phyloP scores from a whole-genome alignment of 37 sponge, comb jelly and placozoan species.

The Aplysina aerophoba region DNA sequence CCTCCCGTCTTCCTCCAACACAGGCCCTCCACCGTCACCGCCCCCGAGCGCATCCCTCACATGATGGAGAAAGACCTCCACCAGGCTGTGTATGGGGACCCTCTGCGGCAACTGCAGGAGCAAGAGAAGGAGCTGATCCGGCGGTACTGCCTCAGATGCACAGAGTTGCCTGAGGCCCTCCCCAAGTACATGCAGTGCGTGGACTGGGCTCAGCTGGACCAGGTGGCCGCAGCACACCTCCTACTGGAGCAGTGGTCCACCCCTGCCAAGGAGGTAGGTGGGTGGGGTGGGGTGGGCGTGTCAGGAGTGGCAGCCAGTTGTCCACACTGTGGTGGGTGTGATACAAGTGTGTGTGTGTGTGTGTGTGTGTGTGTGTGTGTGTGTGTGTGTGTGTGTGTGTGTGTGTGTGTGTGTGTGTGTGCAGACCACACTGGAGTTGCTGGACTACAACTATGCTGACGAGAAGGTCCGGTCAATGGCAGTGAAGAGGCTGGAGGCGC shows the following conservation, averaged over 20 bases:
- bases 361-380: no score
- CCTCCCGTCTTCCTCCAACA: not conserved
- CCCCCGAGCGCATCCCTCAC: not conserved
- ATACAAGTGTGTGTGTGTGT: no score
- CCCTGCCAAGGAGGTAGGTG: conserved; percentile 64
- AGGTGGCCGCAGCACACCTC: conserved; percentile 58
- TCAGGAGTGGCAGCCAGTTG: no score
- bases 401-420: no score
- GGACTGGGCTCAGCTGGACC: conserved; percentile 79
- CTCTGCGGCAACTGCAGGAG: conserved; percentile 58
- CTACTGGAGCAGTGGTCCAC: conserved; percentile 73
- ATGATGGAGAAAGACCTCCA: conserved; percentile 57
- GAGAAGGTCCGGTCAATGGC: conserved; percentile 89
- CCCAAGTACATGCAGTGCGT: conserved; percentile 87
- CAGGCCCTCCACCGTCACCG: not conserved
- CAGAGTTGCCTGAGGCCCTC: conserved; percentile 72
- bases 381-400: no score
- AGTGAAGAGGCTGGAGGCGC: conserved; percentile 71
- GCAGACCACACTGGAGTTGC: conserved; percentile 83
- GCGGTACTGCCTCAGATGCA: conserved; percentile 64
- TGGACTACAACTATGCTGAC: conserved; percentile 90
- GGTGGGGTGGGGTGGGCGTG: no score
- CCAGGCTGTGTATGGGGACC: conserved; percentile 59
- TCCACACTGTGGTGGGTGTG: no score
- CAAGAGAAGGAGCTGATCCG: conserved; percentile 70